Evolutionary conservation across 2,113 vertebrate species (phyloP), one percentile per base, ranked within the genome.

Genomic region (Hyla sarda): DNA sequence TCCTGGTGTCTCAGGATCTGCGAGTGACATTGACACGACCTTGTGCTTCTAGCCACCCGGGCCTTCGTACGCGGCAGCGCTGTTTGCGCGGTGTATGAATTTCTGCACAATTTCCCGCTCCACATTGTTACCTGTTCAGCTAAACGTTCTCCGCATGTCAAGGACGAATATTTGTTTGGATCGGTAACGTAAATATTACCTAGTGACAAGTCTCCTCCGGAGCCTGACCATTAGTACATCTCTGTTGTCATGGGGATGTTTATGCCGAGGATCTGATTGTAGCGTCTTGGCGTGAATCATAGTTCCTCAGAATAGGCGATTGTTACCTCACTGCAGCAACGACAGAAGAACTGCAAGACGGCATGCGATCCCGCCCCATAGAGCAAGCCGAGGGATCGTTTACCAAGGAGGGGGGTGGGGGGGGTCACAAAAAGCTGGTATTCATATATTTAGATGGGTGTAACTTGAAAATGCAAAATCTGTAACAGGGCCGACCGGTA

Each of bases 231-330:
- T 80, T 87, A 82, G 77, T 85, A 75, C 37, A 82, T 82, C 79
- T 45, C 77, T 80, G 88, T 88, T 88, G 84, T 77, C 86, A 88
- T 87, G 82, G 88, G 69, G 85, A 88, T 81, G 67, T 84, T 84
- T 78, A 78, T 83, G 82, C 76, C 32, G 75, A 88, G 73, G 82
- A 81, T 50, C 47, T 30, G 77, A 79, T 75, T 87, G 82, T 83
- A 88, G 80, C 81, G n/a, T 83, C 67, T 88, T 87, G 58, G 79
- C 80, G 58, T 87, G 85, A 88, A 88, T 84, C 54, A 84, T 87
- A 83, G 82, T 47, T 76, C 67, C 78, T 72, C 28, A 56, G 88
- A 87, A 87, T 82, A 80, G 82, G 25, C 65, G 50, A 83, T 54
- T 85, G 67, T 60, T 88, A 71, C 69, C 82, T 45, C 54, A 73